Evolutionary conservation across 1,140 invertebrate genomes (phyloP).

Genomic region (Lepidotrigona ventralis): DNA sequence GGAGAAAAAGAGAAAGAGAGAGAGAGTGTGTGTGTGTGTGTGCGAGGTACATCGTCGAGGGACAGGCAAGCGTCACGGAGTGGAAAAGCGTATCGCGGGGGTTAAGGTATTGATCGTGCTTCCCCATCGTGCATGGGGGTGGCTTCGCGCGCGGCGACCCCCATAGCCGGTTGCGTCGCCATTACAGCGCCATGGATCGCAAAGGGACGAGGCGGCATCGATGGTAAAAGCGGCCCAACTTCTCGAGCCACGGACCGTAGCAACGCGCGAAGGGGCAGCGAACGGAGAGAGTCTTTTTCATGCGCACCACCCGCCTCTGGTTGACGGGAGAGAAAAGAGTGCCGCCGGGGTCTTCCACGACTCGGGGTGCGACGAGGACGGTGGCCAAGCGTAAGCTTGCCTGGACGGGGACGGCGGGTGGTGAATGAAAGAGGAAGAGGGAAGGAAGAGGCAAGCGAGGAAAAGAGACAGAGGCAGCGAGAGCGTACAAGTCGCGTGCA

Average conservation of each 20-base stretch:
- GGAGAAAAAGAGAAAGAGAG: neutral
- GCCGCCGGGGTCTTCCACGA: neutral
- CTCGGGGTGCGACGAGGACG: neutral
- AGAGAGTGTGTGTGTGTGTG: neutral
- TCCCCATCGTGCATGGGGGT: slow-evolving; percentile 72
- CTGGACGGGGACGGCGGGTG: slow-evolving; percentile 2
- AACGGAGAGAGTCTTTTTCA: neutral
- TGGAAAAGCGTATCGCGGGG: slow-evolving; percentile 63
- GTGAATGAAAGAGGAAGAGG: neutral
- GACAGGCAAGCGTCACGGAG: slow-evolving; percentile 59
- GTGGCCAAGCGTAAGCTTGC: neutral
- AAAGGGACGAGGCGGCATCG: slow-evolving; percentile 34
- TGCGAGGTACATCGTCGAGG: slow-evolving; percentile 20
- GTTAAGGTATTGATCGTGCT: slow-evolving; percentile 73
- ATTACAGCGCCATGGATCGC: slow-evolving; percentile 67
- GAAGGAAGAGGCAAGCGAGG: neutral
- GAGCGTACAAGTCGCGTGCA: slow-evolving; percentile 39
- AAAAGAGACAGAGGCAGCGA: neutral
- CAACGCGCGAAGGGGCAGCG: neutral
- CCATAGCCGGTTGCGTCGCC: slow-evolving; percentile 64
- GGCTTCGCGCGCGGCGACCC: slow-evolving; percentile 66
- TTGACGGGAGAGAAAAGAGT: slow-evolving; percentile 10
- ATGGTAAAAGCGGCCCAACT: slow-evolving; percentile 41
- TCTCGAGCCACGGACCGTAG: slow-evolving; percentile 23
- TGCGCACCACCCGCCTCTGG: neutral